phyloP scores from a whole-genome alignment of 2,888 invertebrate species.

The Eretmocerus hayati region DNA sequence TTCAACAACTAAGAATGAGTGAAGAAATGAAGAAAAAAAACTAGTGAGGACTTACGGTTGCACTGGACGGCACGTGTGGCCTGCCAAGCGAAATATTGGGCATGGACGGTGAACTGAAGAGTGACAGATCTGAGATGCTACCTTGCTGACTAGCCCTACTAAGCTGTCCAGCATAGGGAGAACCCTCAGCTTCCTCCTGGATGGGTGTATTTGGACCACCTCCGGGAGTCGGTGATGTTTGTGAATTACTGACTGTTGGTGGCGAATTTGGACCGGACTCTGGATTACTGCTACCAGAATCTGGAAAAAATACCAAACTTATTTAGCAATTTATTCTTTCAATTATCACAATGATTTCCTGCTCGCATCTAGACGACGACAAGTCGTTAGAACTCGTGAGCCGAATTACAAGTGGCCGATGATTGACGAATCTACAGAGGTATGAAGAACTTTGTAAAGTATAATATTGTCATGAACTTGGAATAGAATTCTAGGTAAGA shows the following conservation, averaged over 20 bases:
- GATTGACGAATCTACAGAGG: no score
- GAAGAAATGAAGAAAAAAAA: no score
- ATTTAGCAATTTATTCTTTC: no score
- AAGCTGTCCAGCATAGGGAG: constrained; percentile 51
- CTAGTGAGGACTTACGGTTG: constrained; percentile 42
- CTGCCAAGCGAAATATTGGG: constrained; percentile 92
- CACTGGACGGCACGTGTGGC: constrained; percentile 56
- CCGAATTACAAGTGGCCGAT: no score
- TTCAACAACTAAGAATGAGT: no score
- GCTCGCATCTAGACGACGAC: no score
- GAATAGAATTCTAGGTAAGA: no score
- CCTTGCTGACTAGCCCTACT: constrained; percentile 55
- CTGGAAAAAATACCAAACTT: constrained; percentile 42
- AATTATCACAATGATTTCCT: no score
- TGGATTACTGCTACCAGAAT: constrained; percentile 58
- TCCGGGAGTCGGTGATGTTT: constrained; percentile 62
- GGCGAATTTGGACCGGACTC: constrained; percentile 74
- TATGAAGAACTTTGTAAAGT: no score
- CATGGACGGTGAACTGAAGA: constrained; percentile 93
- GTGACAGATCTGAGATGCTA: constrained; percentile 66
- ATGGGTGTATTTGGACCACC: constrained; percentile 60
- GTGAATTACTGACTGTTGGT: constrained; percentile 52
- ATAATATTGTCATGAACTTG: no score
- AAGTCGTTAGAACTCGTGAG: no score
- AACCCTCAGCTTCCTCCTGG: constrained; percentile 74